Conservation (phyloP, 2,797 vertebrate species). For the Myoxocephalus aenaeus region DNA sequence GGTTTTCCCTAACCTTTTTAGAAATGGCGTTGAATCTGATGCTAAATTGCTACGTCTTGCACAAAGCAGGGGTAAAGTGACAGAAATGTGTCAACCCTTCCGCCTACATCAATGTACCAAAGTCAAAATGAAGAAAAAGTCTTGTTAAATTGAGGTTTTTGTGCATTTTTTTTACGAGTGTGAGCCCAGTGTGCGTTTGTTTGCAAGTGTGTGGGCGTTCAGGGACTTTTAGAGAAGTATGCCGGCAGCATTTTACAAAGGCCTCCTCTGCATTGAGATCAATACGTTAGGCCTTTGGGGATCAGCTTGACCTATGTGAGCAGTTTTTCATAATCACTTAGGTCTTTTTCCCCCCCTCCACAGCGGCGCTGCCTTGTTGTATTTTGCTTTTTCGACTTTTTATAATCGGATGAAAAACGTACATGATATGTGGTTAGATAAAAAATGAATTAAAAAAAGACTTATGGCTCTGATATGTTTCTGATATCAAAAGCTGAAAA, state of each 20-base stretch:
- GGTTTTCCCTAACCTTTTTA: constrained; percentile 9
- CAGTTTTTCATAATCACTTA: constrained; percentile 69
- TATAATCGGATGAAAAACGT: constrained; percentile 1
- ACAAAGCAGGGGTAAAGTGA: neutral
- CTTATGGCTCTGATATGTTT: neutral
- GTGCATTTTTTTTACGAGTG: constrained; percentile 2
- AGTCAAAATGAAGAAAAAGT: constrained; percentile 20
- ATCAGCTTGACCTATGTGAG: constrained; percentile 67
- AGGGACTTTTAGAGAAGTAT: constrained; percentile 68
- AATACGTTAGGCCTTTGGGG: constrained; percentile 64
- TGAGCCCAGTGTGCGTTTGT: constrained; percentile 45
- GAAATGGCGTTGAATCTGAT: neutral
- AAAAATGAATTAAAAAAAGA: neutral
- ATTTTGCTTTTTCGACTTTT: constrained; percentile 16
- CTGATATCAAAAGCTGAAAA: constrained; percentile 5
- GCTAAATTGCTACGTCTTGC: constrained; percentile 7
- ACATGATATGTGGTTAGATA: neutral
- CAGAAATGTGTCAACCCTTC: constrained; percentile 2
- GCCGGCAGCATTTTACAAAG: constrained; percentile 72
- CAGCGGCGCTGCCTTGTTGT: constrained; percentile 2
- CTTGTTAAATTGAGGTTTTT: constrained; percentile 24
- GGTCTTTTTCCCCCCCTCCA: constrained; percentile 31
- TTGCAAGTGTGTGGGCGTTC: constrained; percentile 69
- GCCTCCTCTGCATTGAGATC: constrained; percentile 78
- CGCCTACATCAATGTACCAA: constrained; percentile 6